Percentiles rank a stretch among this genome's conserved stretches.
Conservation (phyloP, 2,113 vertebrate species). For the Astur gentilis region DNA sequence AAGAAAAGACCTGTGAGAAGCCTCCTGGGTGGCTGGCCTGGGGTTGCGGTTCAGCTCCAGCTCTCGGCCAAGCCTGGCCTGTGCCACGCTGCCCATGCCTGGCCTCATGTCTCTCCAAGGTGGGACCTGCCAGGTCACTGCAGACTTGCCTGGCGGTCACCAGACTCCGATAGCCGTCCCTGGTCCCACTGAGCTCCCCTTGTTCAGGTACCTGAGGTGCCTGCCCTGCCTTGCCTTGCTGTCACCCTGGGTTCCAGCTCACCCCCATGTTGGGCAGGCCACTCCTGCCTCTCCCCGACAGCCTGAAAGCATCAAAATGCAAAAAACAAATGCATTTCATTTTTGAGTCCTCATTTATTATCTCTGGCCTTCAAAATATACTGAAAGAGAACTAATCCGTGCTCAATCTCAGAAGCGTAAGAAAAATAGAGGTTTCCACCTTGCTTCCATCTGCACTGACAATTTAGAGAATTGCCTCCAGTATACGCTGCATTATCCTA, state of each 20-base stretch:
- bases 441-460: not conserved
- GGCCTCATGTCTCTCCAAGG: fast-evolving
- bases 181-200: not conserved
- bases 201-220: fast-evolving
- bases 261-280: fast-evolving
- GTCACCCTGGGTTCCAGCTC: not conserved
- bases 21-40: not conserved
- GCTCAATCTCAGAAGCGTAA: not conserved
- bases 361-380: not conserved
- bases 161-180: fast-evolving
- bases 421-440: not conserved
- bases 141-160: not conserved
- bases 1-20: not conserved
- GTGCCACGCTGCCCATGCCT: fast-evolving
- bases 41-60: fast-evolving
- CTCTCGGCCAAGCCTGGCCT: not conserved
- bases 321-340: not conserved
- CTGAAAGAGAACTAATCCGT: not conserved
- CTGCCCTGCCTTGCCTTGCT: not conserved
- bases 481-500: not conserved
- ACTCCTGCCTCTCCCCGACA: not conserved
- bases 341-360: not conserved
- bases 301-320: not conserved
- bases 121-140: not conserved
- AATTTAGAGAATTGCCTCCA: not conserved